Conservation (phyloP, 2,113 vertebrate species). For the Eleginops maclovinus region DNA sequence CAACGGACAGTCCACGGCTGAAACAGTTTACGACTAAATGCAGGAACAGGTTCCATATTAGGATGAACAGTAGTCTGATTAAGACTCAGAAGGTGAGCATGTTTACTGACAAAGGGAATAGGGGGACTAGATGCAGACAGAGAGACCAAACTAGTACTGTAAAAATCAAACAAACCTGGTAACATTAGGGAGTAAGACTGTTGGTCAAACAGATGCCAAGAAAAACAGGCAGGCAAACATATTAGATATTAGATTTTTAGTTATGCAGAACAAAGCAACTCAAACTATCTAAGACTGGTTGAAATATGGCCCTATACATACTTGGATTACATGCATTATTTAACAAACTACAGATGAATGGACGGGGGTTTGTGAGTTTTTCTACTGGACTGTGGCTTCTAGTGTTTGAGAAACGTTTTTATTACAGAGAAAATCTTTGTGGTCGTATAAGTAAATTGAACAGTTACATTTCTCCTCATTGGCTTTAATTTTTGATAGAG, state of each 20-base stretch:
- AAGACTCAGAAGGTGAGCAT: not conserved
- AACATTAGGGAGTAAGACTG: not conserved
- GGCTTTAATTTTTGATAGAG: not conserved
- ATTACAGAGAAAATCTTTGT: not conserved
- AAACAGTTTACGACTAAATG: not conserved
- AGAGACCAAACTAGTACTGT: not conserved
- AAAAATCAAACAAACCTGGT: slow-evolving; percentile 15
- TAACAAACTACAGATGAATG: too few relatives aligned
- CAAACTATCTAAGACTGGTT: not conserved
- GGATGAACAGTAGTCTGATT: not conserved
- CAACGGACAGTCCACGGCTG: not conserved
- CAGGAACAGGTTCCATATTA: slow-evolving; percentile 12
- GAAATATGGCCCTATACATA: not conserved
- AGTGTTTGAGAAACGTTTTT: not conserved
- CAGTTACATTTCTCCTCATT: not conserved
- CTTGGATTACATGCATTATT: not conserved
- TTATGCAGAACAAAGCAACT: not conserved
- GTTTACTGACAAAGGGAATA: slow-evolving; percentile 8
- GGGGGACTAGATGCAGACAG: not conserved
- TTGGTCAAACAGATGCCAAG: not conserved
- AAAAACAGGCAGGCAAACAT: not conserved
- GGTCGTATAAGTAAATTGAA: not conserved
- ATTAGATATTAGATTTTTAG: not conserved
- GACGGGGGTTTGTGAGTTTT: not conserved
- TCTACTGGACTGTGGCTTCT: not conserved